A percentile compares a stretch with the other conserved stretches of the same genome.
phyloP scores from a whole-genome alignment of 2,113 vertebrate species.

The Campylorhamphus procurvoides region DNA sequence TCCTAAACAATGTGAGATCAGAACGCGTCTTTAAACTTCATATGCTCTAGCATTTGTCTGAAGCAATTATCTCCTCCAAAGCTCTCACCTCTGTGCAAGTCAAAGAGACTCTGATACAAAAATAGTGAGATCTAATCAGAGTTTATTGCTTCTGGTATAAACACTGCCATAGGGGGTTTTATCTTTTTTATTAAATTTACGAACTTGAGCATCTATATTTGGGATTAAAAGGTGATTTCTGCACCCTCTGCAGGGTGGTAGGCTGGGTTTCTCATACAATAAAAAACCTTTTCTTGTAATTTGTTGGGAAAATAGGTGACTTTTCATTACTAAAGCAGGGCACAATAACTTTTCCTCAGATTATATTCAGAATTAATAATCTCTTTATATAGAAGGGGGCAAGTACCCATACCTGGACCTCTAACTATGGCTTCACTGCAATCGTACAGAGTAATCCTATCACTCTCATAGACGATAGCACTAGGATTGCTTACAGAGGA shows the following conservation, averaged over 20 bases:
- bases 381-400: conserved; percentile 78
- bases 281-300: conserved; percentile 86
- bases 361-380: conserved; percentile 83
- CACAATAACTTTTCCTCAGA: conserved; percentile 78
- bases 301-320: conserved; percentile 68
- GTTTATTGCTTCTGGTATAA: conserved; percentile 89
- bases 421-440: conserved; percentile 44
- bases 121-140: conserved; percentile 84
- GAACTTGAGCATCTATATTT: conserved; percentile 67
- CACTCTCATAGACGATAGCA: conserved; percentile 29
- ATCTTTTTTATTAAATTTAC: conserved; percentile 88
- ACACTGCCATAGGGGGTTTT: conserved; percentile 9
- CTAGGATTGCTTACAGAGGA: background rate
- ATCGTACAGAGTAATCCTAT: conserved; percentile 73
- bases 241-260: conserved; percentile 55
- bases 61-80: conserved; percentile 61
- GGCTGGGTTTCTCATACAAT: conserved; percentile 75
- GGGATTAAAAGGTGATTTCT: conserved; percentile 80
- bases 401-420: conserved; percentile 72
- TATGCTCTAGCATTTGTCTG: conserved; percentile 64
- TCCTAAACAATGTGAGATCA: conserved; percentile 41
- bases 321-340: conserved; percentile 67
- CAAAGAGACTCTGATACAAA: conserved; percentile 49
- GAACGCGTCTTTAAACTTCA: conserved; percentile 59
- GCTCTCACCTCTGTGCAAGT: conserved; percentile 49